Evolutionary conservation across 1,140 invertebrate genomes (phyloP).

Genomic region (Bombus picipes): DNA sequence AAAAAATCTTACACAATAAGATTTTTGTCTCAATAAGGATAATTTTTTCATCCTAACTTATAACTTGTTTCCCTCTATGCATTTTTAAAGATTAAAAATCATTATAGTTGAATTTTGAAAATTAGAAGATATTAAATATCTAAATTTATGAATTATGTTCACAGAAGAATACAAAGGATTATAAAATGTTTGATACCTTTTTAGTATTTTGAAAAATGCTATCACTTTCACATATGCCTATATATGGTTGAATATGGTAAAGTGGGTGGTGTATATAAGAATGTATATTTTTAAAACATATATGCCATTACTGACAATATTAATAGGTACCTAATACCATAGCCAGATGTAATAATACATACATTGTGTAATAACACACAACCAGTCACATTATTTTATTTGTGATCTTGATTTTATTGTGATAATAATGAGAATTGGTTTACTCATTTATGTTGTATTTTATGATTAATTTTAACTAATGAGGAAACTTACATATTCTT

Average conservation of each 20-base stretch:
- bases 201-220: constrained; percentile 26
- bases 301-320: constrained; percentile 45
- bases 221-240: constrained; percentile 38
- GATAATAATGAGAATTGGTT: constrained; percentile 71
- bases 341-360: constrained; percentile 43
- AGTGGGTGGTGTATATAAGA: constrained; percentile 68
- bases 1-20: too few species aligned
- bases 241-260: constrained; percentile 62
- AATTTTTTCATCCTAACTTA: neutral
- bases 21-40: neutral
- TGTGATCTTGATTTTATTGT: constrained; percentile 62
- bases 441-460: constrained; percentile 66
- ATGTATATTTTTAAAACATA: constrained; percentile 36
- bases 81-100: neutral
- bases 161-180: constrained; percentile 27
- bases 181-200: constrained; percentile 21
- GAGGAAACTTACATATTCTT: constrained; percentile 83
- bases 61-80: neutral
- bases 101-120: neutral
- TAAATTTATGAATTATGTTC: neutral
- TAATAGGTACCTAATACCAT: constrained; percentile 37
- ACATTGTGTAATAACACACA: constrained; percentile 38
- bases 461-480: constrained; percentile 73
- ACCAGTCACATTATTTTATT: constrained; percentile 47
- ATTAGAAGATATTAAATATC: neutral